Base-by-base conservation (phyloP, 2,888 invertebrate genomes). In the Arge pagana region DNA sequence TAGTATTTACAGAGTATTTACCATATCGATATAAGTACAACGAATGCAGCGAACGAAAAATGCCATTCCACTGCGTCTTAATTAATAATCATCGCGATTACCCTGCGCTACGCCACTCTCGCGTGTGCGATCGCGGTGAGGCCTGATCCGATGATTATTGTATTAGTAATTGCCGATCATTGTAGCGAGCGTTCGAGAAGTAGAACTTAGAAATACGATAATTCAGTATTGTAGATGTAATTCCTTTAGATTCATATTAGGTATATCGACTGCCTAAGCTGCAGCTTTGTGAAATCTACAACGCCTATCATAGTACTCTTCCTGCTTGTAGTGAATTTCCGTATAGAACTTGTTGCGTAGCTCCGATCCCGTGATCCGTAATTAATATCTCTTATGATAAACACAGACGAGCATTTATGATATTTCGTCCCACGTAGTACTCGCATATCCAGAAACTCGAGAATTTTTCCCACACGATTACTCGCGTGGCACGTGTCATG, bases 141-240 rank as follows among this genome's bases (percentile, higher is more conserved):
- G 45, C 33, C 33, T 45, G 45, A 45, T n/a, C 15, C 56, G 54
- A 56, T 62, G 57, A 52, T 57, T 63, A 54, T 57, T 60, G 54
- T 58, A 54, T 60, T 59, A 61, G 61, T n/a, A n/a, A n/a, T 52
- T 62, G 52, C 54, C 42, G 48, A 50, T 39, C 56, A 55, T 53
- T 63, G 52, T 59, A 45, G 33, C n/a, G n/a, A 16, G 45, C 23
- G 45, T 21, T 33, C 21, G n/a, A 35, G n/a, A 35, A 15, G 45
- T 45, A 45, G 45, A 33, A 2, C 8, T 45, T 45, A 45, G 45
- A n/a, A n/a, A n/a, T n/a, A n/a, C n/a, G 15, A 33, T 26, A 23
- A 45, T 15, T 33, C 26, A 33, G 23, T 45, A 23, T 15, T 4
- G 45, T 45, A 45, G 45, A 13, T 42, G 45, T 35, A 31, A 45